Evolutionary conservation across 1,140 invertebrate species (phyloP).

Genomic region (Leptinotarsa lineolata): DNA sequence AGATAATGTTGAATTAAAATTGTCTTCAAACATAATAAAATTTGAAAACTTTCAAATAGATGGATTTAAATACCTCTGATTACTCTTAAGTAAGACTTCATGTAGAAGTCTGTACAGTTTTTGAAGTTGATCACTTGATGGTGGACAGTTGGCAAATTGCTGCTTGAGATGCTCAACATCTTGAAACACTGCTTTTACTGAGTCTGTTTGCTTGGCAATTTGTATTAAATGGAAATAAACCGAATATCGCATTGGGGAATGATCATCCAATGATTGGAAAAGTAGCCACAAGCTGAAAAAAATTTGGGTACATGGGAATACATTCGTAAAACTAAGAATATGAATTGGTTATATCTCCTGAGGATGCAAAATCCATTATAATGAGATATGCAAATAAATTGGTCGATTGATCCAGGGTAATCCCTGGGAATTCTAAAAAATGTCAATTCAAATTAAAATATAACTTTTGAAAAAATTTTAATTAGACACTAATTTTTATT

Average conservation of each 20-base stretch:
- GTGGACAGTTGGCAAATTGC: slow-evolving; percentile 81
- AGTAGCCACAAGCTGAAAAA: slow-evolving; percentile 75
- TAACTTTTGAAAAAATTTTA: no score
- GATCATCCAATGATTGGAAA: slow-evolving; percentile 87
- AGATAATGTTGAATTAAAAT: slow-evolving; percentile 6
- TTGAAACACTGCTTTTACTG: slow-evolving; percentile 79
- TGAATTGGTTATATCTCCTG: no score
- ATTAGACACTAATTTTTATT: no score
- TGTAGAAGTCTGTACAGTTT: slow-evolving; percentile 88
- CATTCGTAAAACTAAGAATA: no score
- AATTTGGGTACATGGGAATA: background rate
- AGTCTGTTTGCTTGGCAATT: slow-evolving; percentile 84
- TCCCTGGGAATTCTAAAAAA: no score
- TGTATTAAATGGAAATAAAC: slow-evolving; percentile 90
- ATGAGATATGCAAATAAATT: no score
- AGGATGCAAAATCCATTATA: no score
- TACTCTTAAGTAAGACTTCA: slow-evolving; percentile 77
- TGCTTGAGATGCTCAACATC: slow-evolving; percentile 81
- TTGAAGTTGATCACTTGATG: slow-evolving; percentile 90
- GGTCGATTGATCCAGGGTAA: no score
- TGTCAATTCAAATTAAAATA: no score
- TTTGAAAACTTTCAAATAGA: slow-evolving; percentile 14
- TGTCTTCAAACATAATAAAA: background rate
- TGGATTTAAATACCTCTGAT: slow-evolving; percentile 62
- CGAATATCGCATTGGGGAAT: slow-evolving; percentile 84